A percentile compares a stretch with the other conserved stretches of the same genome.
phyloP scores from a whole-genome alignment of 2,888 invertebrate genomes.

The Lycaena phlaeas region DNA sequence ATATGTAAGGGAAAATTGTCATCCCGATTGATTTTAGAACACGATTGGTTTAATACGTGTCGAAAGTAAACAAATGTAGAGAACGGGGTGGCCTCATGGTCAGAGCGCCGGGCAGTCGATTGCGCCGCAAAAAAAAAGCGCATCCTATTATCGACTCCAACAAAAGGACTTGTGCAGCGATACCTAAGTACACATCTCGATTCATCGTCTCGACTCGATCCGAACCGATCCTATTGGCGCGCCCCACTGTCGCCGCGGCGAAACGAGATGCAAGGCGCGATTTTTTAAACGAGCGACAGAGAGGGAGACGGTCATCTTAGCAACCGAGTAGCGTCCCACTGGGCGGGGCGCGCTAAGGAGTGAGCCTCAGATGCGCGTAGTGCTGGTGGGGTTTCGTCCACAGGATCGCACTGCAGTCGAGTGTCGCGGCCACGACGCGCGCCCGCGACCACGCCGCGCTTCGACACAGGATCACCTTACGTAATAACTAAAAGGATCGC shows the following conservation, averaged over 20 bases:
- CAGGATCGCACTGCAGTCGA: slow-evolving; percentile 75
- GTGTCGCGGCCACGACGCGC: slow-evolving; percentile 61
- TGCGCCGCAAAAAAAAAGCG: slow-evolving; percentile 64
- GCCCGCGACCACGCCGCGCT: slow-evolving; percentile 48
- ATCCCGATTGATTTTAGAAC: too few species aligned
- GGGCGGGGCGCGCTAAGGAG: slow-evolving; percentile 75
- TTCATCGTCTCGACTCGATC: slow-evolving; percentile 72
- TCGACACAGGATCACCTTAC: slow-evolving; percentile 48
- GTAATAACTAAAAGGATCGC: slow-evolving; percentile 48
- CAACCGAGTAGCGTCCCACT: slow-evolving; percentile 69
- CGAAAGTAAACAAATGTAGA: slow-evolving; percentile 42
- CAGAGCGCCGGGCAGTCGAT: slow-evolving; percentile 39
- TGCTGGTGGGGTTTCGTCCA: slow-evolving; percentile 75
- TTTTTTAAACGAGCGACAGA: slow-evolving; percentile 38
- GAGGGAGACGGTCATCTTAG: slow-evolving; percentile 71
- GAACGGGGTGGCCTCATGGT: slow-evolving; percentile 30
- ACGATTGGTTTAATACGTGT: slow-evolving; percentile 17
- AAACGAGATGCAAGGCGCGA: slow-evolving; percentile 44
- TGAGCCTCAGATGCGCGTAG: slow-evolving; percentile 76
- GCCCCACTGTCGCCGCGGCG: slow-evolving; percentile 66
- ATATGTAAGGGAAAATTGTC: too few species aligned
- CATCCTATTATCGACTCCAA: slow-evolving; percentile 73
- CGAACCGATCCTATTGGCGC: slow-evolving; percentile 71
- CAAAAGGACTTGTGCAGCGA: slow-evolving; percentile 72
- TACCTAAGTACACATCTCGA: slow-evolving; percentile 74